These are phyloP conservation scores for Drosophila kanekoi DNA, from an alignment of 2,888 invertebrate genomes.

Conservation along the genomic window DNA sequence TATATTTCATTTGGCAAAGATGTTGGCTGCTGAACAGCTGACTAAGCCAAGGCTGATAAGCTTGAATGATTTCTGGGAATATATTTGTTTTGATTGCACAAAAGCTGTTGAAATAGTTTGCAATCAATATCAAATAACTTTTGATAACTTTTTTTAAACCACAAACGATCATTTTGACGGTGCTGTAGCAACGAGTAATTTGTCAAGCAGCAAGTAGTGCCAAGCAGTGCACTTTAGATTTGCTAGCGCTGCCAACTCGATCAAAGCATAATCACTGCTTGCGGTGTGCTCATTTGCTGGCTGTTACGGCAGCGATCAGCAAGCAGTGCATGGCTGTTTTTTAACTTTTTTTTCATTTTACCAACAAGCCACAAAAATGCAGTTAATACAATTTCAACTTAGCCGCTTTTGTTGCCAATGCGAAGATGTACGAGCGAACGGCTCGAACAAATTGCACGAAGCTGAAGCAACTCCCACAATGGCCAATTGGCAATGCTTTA, in stretches of 20 bases:
- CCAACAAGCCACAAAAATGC: neutral
- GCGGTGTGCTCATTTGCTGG: neutral
- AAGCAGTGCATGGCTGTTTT: constrained; percentile 29
- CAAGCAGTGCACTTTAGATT: constrained; percentile 2
- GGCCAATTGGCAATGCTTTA: constrained; percentile 53
- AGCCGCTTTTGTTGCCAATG: constrained; percentile 25
- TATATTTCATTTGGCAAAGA: too few species aligned
- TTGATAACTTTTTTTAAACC: too few species aligned
- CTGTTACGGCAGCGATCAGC: constrained; percentile 13
- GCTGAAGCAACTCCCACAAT: constrained; percentile 66
- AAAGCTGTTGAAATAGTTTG: neutral
- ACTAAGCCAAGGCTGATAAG: too few species aligned
- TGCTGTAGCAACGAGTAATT: constrained; percentile 6
- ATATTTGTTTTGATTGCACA: neutral
- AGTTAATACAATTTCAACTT: constrained; percentile 33
- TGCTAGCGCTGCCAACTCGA: constrained; percentile 17
- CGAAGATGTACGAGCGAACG: constrained; percentile 56
- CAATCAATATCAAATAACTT: too few species aligned
- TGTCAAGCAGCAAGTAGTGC: neutral
- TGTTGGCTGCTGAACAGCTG: too few species aligned
- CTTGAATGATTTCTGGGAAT: too few species aligned
- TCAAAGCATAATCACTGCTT: neutral
- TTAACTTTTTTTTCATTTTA: neutral
- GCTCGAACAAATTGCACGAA: constrained; percentile 24
- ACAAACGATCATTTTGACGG: neutral